Evolutionary conservation across 2,888 invertebrate species (phyloP), one percentile per base, ranked within the genome.

Genomic region (Drymonia ruficornis): DNA sequence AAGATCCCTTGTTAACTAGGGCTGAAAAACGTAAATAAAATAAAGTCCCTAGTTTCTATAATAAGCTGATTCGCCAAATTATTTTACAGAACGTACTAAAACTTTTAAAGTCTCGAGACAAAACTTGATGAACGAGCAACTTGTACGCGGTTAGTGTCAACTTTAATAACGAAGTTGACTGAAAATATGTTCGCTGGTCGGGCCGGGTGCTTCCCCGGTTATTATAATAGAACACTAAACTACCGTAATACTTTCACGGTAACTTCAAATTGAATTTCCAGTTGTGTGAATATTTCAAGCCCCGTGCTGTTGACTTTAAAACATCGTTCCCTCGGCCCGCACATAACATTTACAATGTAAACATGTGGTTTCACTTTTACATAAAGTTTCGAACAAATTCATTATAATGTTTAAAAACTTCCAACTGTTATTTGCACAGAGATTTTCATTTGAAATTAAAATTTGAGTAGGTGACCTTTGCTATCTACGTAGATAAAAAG

Each of bases 241-340:
- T 74, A 71, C 72, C 70, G 64, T 82, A 77, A 78, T 81, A 78
- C 76, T 76, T 78, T 70, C 66, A 69, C 74, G 73, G 67, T 70
- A 85, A 84, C 81, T 83, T 81, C 77, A 84, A 86, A 87, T 86
- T 86, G 82, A 86, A 87, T 87, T 88, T 85, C 70, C 78, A 80
- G 75, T 75, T 68, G 77, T 71, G 76, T 84, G 82, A 85, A 87
- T 87, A 87, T 85, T 86, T 85, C 72, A 87, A 81, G 70, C 71
- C 63, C 63, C 59, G 69, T 62, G 57, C 63, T 84, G 84, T 84
- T 84, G 81, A 84, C 80, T 83, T 79, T 80, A 72, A 70, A 78
- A 74, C 75, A 74, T 64, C 72, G 78, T 69, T 67, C 60, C 62
- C 57, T 61, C 58, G 62, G 61, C 61, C 64, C 65, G 66, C 64